Evolutionary conservation across 1,140 invertebrate genomes (phyloP).

Genomic region (Cotesia chilonis): DNA sequence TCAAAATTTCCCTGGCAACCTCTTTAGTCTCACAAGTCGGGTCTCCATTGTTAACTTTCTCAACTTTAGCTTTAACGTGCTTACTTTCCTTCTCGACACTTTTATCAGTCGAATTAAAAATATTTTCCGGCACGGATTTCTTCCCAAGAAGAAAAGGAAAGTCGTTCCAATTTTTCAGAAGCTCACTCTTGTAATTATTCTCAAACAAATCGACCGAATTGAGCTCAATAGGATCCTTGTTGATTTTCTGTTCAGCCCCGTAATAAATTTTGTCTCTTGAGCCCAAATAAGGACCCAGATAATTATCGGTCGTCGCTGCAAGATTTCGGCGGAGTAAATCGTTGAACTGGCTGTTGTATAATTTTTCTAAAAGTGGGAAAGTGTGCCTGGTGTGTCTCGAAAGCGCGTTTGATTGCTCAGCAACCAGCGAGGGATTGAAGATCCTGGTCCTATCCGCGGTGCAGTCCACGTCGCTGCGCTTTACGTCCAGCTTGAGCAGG

Average conservation of each 20-base stretch:
- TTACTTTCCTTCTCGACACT: too few relatives aligned
- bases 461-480: slow-evolving; percentile 31
- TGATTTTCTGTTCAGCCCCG: too few relatives aligned
- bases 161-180: slow-evolving; percentile 13
- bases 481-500: slow-evolving; percentile 15
- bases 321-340: too few relatives aligned
- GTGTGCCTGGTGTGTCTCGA: not conserved
- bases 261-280: too few relatives aligned
- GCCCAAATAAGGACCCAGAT: too few relatives aligned
- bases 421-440: slow-evolving; percentile 9
- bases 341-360: not conserved
- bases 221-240: not conserved
- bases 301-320: too few relatives aligned
- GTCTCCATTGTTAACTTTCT: not conserved
- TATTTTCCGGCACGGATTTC: too few relatives aligned
- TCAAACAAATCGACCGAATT: too few relatives aligned
- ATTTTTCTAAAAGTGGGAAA: slow-evolving; percentile 1
- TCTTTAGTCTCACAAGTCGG: slow-evolving; percentile 46
- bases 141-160: too few relatives aligned
- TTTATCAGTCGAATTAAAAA: too few relatives aligned
- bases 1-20: slow-evolving; percentile 49
- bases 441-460: slow-evolving; percentile 13
- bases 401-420: not conserved
- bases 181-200: not conserved
- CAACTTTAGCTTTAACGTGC: too few relatives aligned